Evolutionary conservation across 2,113 vertebrate species (phyloP).

Genomic region (Neotoma lepida): DNA sequence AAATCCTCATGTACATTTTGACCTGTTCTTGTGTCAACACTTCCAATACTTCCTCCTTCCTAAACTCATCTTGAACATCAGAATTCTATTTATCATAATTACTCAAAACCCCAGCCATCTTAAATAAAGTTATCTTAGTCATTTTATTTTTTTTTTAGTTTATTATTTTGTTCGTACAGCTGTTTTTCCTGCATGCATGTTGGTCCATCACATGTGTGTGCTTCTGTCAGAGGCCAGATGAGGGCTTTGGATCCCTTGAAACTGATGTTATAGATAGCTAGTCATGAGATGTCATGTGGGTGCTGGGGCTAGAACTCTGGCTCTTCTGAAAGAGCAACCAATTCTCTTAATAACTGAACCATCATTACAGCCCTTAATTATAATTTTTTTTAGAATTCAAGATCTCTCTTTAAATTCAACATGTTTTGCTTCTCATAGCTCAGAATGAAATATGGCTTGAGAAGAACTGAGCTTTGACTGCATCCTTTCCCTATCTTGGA

Average conservation of each 20-base stretch:
- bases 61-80: conserved; percentile 63
- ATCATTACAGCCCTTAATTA: background rate
- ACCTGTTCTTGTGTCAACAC: conserved; percentile 60
- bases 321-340: background rate
- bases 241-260: background rate
- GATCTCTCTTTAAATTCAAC: background rate
- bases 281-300: background rate
- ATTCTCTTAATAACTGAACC: background rate
- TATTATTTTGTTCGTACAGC: background rate
- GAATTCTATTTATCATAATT: conserved; percentile 42
- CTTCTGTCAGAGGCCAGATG: background rate
- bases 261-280: background rate
- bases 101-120: conserved; percentile 7
- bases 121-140: background rate
- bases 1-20: conserved; percentile 64
- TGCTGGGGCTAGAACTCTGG: background rate
- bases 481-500: background rate
- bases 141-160: background rate
- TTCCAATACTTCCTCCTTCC: conserved; percentile 39
- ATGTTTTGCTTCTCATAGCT: background rate
- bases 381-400: background rate
- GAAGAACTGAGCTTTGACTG: background rate
- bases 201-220: background rate
- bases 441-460: conserved; percentile 7
- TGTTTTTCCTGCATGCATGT: background rate